Base-by-base conservation (phyloP, 2,113 vertebrate genomes). In the Rhinoptilus africanus region DNA sequence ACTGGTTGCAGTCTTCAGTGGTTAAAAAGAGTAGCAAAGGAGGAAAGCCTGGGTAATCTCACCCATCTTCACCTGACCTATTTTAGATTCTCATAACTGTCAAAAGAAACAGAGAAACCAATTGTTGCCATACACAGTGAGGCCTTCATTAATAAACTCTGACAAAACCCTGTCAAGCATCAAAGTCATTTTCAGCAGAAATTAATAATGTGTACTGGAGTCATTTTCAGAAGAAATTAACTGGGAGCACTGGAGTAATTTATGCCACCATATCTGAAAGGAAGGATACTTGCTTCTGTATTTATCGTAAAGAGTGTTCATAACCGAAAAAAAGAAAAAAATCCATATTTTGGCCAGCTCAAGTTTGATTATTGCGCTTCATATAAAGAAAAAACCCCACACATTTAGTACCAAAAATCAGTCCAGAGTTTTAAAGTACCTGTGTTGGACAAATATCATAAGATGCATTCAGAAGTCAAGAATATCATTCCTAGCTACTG, bases 21-120 rank as follows among this genome's bases (percentile, higher is more conserved):
- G 71, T 89, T 92, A 77, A 91, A 94, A 57, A 54, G 71, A 82
- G 37, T 12, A 66, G 67, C 14, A 48, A 95, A 90, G 78, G 27
- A 62, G 34, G 17, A 64, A 92, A 96, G 41, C 23, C 64, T 37
- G 37, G 21, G 30, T 41, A 73, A 68, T 76, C 53, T 95, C 6
- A 0, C 45, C 27, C 66, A 74, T 82, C 95, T 94, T 79, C 69
- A 57, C 37, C 71, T 74, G 77, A 89, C 69, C 73, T 92, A 41
- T 56, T 95, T 97, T 37, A 82, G 69, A 57, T 66, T 66, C 86
- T 84, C 64, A 7, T 34, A 68, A 57, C 45, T 37, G 62, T 92
- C 95, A 91, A 79, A 88, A 89, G 85, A 91, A 94, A 82, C 81
- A 57, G 81, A 89, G 74, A 95, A 96, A 73, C 41, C 91, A 88